These are phyloP conservation scores for Bombus confusus DNA, from an alignment of 1,140 invertebrate genomes.

Conservation along the genomic window DNA sequence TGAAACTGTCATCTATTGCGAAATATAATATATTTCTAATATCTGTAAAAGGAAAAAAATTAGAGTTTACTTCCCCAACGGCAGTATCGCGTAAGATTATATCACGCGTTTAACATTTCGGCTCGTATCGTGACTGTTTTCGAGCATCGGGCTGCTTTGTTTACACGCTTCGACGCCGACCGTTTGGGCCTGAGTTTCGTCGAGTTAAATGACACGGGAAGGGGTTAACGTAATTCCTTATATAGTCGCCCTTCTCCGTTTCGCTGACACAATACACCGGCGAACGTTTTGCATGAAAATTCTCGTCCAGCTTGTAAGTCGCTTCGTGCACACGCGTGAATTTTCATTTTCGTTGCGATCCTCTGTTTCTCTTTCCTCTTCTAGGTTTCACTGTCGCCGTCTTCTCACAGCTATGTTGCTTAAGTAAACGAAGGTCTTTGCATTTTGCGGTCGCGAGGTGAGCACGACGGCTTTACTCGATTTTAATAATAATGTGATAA, in stretches of 20 bases:
- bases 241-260: neutral
- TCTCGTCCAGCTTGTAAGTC: constrained; percentile 15
- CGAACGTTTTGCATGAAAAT: constrained; percentile 43
- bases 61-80: too few relatives aligned
- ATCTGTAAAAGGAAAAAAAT: too few relatives aligned
- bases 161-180: too few relatives aligned
- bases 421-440: constrained; percentile 57
- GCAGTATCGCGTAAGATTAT: too few relatives aligned
- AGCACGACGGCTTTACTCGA: constrained; percentile 55
- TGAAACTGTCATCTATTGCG: too few relatives aligned
- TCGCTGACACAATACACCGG: constrained; percentile 8
- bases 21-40: too few relatives aligned
- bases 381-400: neutral
- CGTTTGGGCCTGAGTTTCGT: too few relatives aligned
- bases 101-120: too few relatives aligned
- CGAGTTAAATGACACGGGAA: too few relatives aligned
- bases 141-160: too few relatives aligned
- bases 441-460: constrained; percentile 36
- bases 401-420: constrained; percentile 21
- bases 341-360: constrained; percentile 39
- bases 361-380: neutral
- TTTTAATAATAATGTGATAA: constrained; percentile 70
- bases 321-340: neutral
- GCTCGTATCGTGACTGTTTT: too few relatives aligned
- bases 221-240: neutral